A percentile compares a stretch with the other conserved stretches of the same genome.
Conservation (phyloP, 2,797 vertebrate genomes). For the Chelon auratus region DNA sequence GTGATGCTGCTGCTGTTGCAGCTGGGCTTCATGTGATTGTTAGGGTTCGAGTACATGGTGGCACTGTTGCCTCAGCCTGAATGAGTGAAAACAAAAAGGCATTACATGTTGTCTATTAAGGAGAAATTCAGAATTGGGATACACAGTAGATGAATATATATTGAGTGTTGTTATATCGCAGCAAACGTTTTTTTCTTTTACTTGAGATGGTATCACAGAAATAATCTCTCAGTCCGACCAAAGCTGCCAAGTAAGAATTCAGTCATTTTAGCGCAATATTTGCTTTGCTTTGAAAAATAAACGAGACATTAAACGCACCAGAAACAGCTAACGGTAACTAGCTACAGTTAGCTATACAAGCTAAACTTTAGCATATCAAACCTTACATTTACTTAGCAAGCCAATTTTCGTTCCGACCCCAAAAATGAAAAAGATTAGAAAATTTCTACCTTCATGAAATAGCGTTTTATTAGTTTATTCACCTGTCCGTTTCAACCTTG, state of each 20-base stretch:
- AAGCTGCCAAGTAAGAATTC: background rate
- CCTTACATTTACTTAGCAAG: background rate
- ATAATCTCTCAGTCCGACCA: background rate
- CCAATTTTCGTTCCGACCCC: fast-evolving
- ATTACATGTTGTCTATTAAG: background rate
- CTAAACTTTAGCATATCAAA: background rate
- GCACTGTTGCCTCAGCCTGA: conserved; percentile 35
- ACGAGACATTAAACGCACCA: background rate
- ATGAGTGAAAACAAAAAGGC: conserved; percentile 8
- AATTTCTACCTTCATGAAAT: conserved; percentile 13
- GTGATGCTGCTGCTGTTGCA: conserved; percentile 87
- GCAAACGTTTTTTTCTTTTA: background rate
- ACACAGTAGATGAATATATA: background rate
- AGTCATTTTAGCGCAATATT: background rate
- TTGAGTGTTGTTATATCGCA: background rate
- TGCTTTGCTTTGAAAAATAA: background rate
- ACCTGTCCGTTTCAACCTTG: conserved; percentile 25
- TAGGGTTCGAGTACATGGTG: conserved; percentile 62
- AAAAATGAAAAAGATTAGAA: background rate
- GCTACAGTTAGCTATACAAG: conserved; percentile 26
- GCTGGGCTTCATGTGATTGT: conserved; percentile 41
- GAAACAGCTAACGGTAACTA: conserved; percentile 5
- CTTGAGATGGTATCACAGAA: background rate
- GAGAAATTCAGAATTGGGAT: background rate
- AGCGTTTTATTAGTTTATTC: conserved; percentile 8